Conservation (phyloP, 2,113 vertebrate species). For the Heterocephalus glaber region DNA sequence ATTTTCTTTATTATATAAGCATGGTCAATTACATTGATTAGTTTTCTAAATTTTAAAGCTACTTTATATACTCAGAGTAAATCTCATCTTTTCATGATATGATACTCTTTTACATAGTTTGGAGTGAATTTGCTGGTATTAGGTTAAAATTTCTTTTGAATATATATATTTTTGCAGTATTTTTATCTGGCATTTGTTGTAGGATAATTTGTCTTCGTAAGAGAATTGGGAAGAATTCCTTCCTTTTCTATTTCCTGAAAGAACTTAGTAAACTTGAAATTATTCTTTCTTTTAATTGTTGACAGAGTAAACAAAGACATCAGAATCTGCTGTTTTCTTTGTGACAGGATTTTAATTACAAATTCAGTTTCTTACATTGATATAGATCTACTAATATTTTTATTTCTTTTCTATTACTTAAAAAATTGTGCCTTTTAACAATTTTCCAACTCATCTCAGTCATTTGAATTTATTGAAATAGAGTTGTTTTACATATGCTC, state of each 20-base stretch:
- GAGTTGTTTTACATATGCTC: background rate
- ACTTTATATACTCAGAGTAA: background rate
- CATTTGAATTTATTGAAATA: background rate
- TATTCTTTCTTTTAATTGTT: background rate
- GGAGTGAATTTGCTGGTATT: background rate
- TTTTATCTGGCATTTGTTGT: background rate
- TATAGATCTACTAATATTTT: background rate
- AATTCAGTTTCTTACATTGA: background rate
- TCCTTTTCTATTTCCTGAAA: background rate
- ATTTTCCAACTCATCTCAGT: background rate
- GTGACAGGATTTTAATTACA: background rate
- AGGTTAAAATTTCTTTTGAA: background rate
- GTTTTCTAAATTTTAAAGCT: conserved; percentile 19
- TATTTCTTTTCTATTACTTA: background rate
- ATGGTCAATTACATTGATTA: background rate
- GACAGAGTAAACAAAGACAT: background rate
- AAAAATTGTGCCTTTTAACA: background rate
- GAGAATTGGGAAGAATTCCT: background rate
- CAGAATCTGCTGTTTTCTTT: background rate
- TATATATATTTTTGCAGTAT: background rate
- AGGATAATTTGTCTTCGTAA: background rate
- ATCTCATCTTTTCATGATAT: background rate
- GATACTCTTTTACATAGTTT: background rate
- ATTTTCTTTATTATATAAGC: background rate
- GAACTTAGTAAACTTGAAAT: background rate